Evolutionary conservation across 2,113 vertebrate species (phyloP), one percentile per base, ranked within the genome.

Genomic region (Engystomops pustulosus): DNA sequence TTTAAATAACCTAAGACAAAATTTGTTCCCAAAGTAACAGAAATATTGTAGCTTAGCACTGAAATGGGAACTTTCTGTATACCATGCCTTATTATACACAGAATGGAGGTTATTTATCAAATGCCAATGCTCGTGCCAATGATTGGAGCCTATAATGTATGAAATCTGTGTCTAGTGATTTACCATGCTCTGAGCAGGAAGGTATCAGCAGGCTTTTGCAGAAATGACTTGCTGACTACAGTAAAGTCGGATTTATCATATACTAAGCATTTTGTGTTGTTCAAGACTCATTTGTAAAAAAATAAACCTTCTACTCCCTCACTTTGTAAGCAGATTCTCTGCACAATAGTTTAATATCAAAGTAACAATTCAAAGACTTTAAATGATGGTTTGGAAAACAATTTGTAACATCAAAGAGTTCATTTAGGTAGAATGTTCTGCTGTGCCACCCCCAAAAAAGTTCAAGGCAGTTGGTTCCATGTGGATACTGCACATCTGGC

Each of bases 321-420:
- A 45, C 77, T 32, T 47, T 74, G 60, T 79, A 65, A 65, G 58
- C 58, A 45, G 23, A 65, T 65, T 79, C 55, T 47, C 12, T 65
- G 38, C 23, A 34, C 45, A 77, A 69, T 77, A 78, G 53, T 85
- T 72, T 85, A 49, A 79, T 79, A 85, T 78, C 65, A 85, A 78
- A 85, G 32, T 68, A 79, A 27, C 30, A 69, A 79, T 70, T 79
- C 62, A 76, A 69, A 58, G 34, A 38, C 83, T 85, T 85, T 38
- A 85, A 85, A n/a, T 79, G 70, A 70, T 45, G 74, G 60, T 77
- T 85, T 85, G 44, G 49, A 79, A 79, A 85, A 85, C 75, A 85
- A 85, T 85, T 85, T 79, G 62, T 69, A 70, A 44, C 83, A 69
- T 85, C 83, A 85, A 85, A 85, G 62, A 51, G 27, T 32, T 79